Base-by-base conservation (phyloP, 1,140 invertebrate species). In the Pachyrhynchus sulphureomaculatus region DNA sequence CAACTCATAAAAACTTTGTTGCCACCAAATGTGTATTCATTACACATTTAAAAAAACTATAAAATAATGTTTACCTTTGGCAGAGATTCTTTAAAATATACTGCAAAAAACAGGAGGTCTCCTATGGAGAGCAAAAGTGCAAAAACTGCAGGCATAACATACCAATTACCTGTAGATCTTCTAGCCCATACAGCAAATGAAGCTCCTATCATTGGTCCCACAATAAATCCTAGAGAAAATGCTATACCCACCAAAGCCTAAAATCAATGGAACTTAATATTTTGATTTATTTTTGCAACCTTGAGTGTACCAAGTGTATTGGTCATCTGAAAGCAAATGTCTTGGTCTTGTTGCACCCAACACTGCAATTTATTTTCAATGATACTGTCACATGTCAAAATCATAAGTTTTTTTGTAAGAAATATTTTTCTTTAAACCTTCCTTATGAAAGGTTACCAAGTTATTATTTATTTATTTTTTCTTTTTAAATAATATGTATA, bases 191-290 rank as follows among this genome's bases (percentile, higher is more conserved):
- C 82, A 2, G 95, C 88, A 79, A 98, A 97, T 68, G 87, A 79
- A 8, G 95, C 97, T 15, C 96, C 96, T 70, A 98, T 93, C 71
- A 95, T 80, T 18, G 96, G 96, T 0, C 97, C 96, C 62, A 98
- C 78, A 64, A 98, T 92, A 78, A 99, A 99, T n/a, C 95, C 96
- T 53, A 99, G 78, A 0, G 96, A 98, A 80, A 99, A 99, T 4
- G 96, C 95, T 70, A 98, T 88, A 12, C 97, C 97, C 59, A 99
- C 90, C 24, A 98, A 76, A 13, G 97, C 96, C 93, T 95, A 78
- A 67, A 86, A 84, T 74, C 65, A 70, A 34, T n/a, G 34, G 23
- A 23, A n/a, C n/a, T n/a, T n/a, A n/a, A n/a, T n/a, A n/a, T n/a
- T n/a, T n/a, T n/a, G n/a, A n/a, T n/a, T n/a, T 51, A 51, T 3